A percentile compares a stretch with the other conserved stretches of the same genome.
These are phyloP conservation scores for Piscicola geometra DNA, from an alignment of 2,888 invertebrate genomes.

Conservation along the genomic window DNA sequence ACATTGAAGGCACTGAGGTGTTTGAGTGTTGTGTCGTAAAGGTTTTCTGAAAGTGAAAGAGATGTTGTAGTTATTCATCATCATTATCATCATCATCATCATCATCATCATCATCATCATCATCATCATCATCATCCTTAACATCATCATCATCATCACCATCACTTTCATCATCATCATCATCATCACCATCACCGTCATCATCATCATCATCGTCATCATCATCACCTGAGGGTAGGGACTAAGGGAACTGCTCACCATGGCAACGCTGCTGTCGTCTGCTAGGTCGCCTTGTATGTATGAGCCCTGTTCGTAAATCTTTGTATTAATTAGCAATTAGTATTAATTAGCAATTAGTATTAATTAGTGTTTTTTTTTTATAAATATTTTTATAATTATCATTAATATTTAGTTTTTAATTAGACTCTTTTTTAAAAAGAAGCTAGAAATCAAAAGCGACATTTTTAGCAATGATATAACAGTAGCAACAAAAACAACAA, in stretches of 20 bases:
- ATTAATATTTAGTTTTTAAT: no score
- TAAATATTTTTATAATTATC: no score
- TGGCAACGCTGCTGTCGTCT: neutral
- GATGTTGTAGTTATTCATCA: no score
- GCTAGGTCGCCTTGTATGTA: conserved; percentile 12
- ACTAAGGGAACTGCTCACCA: conserved; percentile 15
- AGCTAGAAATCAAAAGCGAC: no score
- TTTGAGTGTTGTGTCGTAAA: no score
- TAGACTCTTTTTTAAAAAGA: no score
- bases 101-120: conserved; percentile 28
- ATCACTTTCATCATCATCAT: conserved; percentile 25
- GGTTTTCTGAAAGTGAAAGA: no score
- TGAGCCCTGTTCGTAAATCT: neutral
- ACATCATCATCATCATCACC: conserved; percentile 26
- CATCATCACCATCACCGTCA: neutral
- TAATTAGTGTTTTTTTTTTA: neutral
- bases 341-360: neutral
- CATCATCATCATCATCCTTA: conserved; percentile 28
- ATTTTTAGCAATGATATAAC: no score
- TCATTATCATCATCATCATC: conserved; percentile 29
- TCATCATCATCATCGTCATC: conserved; percentile 17
- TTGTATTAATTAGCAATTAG: neutral
- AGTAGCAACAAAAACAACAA: no score
- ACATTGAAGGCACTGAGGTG: no score
- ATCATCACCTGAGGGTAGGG: neutral